A percentile compares a stretch with the other conserved stretches of the same genome.
Conservation (phyloP, 2,113 vertebrate species). For the Passer montanus region DNA sequence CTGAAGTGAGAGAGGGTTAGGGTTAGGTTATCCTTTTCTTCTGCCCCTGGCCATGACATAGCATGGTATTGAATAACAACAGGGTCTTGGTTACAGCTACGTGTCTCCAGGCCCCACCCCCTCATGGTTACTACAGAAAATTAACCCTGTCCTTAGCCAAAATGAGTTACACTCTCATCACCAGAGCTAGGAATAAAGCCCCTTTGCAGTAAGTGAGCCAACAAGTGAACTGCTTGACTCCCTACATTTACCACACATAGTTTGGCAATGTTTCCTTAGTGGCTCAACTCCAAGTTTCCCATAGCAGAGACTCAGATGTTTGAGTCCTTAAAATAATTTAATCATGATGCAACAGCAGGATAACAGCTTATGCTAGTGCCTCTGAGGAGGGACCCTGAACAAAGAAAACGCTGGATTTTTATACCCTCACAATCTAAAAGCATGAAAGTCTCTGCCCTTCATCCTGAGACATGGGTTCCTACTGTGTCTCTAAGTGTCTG, state of each 20-base stretch:
- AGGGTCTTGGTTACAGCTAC: background rate
- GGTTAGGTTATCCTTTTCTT: background rate
- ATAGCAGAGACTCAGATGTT: background rate
- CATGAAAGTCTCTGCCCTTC: background rate
- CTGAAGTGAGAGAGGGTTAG: background rate
- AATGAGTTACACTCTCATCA: background rate
- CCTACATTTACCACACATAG: background rate
- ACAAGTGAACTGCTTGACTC: background rate
- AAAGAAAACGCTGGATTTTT: background rate
- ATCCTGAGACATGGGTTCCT: rapidly evolving
- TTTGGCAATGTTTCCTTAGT: background rate
- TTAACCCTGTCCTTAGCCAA: background rate
- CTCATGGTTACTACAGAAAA: background rate
- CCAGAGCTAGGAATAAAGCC: background rate
- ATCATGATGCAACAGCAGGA: background rate
- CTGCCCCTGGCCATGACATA: background rate
- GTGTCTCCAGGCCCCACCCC: background rate
- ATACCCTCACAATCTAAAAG: background rate
- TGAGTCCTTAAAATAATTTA: background rate
- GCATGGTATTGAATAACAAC: background rate
- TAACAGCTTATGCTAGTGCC: background rate
- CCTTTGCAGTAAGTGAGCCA: background rate
- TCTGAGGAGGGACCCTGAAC: background rate
- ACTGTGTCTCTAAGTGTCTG: background rate
- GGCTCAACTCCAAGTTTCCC: background rate